These are phyloP conservation scores for Oenanthe oenanthe DNA, from an alignment of 2,113 vertebrate genomes.

Conservation along the genomic window DNA sequence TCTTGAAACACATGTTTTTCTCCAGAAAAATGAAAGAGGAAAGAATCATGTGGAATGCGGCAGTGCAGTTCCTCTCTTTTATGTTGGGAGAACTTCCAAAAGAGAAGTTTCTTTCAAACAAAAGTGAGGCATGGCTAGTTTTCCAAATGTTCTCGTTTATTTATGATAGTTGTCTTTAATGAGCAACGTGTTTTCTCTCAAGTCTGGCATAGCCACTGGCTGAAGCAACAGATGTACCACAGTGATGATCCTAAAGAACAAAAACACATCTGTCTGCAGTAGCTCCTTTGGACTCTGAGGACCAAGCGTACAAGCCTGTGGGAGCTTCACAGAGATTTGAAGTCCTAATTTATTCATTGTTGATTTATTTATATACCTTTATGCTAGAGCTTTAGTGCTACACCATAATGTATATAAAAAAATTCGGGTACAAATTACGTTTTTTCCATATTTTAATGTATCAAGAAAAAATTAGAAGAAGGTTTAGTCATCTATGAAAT, in stretches of 20 bases:
- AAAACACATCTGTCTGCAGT: constrained; percentile 50
- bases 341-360: constrained; percentile 51
- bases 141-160: constrained; percentile 43
- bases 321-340: constrained; percentile 30
- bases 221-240: constrained; percentile 61
- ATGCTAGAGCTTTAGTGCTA: neutral
- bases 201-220: constrained; percentile 36
- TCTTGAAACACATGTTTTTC: neutral
- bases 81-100: neutral
- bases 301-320: neutral
- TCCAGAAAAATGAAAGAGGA: neutral
- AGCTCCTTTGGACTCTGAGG: constrained; percentile 37
- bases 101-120: constrained; percentile 16
- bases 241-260: constrained; percentile 20
- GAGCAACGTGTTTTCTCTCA: constrained; percentile 25
- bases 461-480: neutral
- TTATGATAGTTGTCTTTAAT: constrained; percentile 58
- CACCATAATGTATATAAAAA: neutral
- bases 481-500: neutral
- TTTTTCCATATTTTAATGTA: neutral
- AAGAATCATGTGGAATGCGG: neutral
- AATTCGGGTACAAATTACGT: neutral
- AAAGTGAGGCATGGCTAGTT: neutral
- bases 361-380: constrained; percentile 60
- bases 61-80: neutral